Base-by-base conservation (phyloP, 2,888 invertebrate genomes). In the Acholoe squamosa region DNA sequence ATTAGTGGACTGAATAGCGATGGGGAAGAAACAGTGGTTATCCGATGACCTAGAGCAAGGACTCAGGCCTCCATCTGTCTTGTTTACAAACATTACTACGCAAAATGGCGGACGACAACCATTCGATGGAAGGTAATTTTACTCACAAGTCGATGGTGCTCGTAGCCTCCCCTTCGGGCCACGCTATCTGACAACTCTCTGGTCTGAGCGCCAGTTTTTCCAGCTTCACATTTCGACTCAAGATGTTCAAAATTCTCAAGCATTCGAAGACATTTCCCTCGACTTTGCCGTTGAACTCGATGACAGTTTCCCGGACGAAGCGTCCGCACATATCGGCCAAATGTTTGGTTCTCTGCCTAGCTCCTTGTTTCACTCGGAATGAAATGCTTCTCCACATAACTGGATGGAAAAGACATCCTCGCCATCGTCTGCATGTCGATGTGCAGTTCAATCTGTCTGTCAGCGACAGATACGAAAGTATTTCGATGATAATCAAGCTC, bases 351-450 rank as follows among this genome's bases (percentile, higher is more conserved):
- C 93, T 93, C 71, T 93, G 92, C 89, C 94, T 92, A 43, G 86
- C 54, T 19, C 84, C 88, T 34, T 93, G 92, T 88, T 92, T 92
- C 67, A 94, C 90, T 89, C 93, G 92, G 89, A 94, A 93, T 31
- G 91, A 89, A 43, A 95, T 91, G 76, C 91, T 93, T 84, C 92
- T 93, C 95, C 95, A 96, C 90, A 95, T 93, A 76, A 93, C 93
- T 84, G 95, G 95, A 91, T 95, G 95, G 93, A 95, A 96, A 28
- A 96, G 93, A 91, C 95, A 95, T 86, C 94, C 93, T 92, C 97
- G 96, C 97, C 97, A 97, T 94, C 96, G 96, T 94, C 96, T 96
- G 94, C 97, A 97, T 67, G 96, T 96, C 91, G 96, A 96, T 84
- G 97, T 96, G 91, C 97, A 96, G 92, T 95, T 95, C 51, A 96